phyloP scores from a whole-genome alignment of 1,140 invertebrate species.

The Drosophila kepulauana region DNA sequence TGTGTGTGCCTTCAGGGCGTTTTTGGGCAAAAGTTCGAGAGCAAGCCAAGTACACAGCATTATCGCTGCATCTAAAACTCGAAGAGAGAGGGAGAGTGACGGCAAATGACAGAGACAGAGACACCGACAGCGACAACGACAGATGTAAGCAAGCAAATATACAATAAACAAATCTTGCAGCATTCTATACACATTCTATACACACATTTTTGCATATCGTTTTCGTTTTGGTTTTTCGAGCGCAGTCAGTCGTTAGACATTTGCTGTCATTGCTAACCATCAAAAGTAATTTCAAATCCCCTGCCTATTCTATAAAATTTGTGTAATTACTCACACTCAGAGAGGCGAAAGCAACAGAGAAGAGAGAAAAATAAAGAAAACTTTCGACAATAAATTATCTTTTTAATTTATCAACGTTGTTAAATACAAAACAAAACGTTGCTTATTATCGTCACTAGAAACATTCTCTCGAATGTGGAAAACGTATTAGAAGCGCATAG shows the following conservation, averaged over 20 bases:
- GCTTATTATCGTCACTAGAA: background rate
- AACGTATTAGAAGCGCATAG: background rate
- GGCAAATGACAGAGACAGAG: background rate
- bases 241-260: conserved; percentile 1
- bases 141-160: background rate
- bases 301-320: conserved; percentile 28
- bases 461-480: background rate
- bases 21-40: conserved; percentile 33
- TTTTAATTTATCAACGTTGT: conserved; percentile 60
- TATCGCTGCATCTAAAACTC: conserved; percentile 49
- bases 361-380: conserved; percentile 30
- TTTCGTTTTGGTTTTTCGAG: background rate
- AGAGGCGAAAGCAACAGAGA: background rate
- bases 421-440: conserved; percentile 25
- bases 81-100: background rate
- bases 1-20: conserved; percentile 15
- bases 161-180: conserved; percentile 42
- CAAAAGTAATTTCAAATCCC: conserved; percentile 33
- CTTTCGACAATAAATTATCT: conserved; percentile 58
- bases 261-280: conserved; percentile 15
- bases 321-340: conserved; percentile 47
- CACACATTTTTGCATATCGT: conserved; percentile 31
- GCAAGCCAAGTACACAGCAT: conserved; percentile 41
- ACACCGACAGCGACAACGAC: no score
- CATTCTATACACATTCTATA: conserved; percentile 10